Base-by-base conservation (phyloP, 2,888 invertebrate species). In the Philonicus albiceps region DNA sequence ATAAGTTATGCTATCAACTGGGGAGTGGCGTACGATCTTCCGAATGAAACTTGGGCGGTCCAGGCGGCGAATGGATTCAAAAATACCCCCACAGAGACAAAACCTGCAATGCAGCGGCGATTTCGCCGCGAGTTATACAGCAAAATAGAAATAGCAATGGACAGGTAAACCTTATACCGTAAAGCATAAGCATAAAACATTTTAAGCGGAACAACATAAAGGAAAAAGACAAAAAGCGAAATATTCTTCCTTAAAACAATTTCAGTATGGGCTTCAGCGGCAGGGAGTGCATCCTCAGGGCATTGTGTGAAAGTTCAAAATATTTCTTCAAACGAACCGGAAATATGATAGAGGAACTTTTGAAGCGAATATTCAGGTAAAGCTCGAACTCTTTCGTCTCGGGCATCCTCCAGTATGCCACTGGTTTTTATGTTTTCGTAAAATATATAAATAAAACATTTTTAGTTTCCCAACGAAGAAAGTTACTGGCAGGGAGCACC, bases 211-310 rank as follows among this genome's bases (percentile, higher is more conserved):
- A n/a, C 13, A 43, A 16, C 40, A 43, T 43, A 49, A n/a, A 49
- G 19, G 6, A n/a, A 49, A 49, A 49, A 16, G 49, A 19, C 49
- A 49, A 49, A 16, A 49, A 1, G 4, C n/a, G 49, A 49, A 49
- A 8, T 43, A 13, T 43, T 16, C 6, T 49, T n/a, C 19, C 49
- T 11, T 8, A 64, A 64, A 64, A 34, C 37, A 72, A 40, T 93
- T 93, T 43, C 92, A 96, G 96, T 87, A 96, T 96, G 95, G 96
- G 96, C 0, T 95, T 95, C 90, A 94, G 95, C 89, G 96, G 96
- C 0, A 93, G 95, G 80, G 93, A 94, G 7, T 96, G 96, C 90
- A 93, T 96, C 64, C 92, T 95, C 73, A 94, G 95, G 86, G 95
- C 96, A 0, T 91, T 96, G 0, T 96, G 96, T 91, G 96, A 96